These are phyloP conservation scores for Diarsia brunnea DNA, from an alignment of 2,888 invertebrate species.

Conservation along the genomic window DNA sequence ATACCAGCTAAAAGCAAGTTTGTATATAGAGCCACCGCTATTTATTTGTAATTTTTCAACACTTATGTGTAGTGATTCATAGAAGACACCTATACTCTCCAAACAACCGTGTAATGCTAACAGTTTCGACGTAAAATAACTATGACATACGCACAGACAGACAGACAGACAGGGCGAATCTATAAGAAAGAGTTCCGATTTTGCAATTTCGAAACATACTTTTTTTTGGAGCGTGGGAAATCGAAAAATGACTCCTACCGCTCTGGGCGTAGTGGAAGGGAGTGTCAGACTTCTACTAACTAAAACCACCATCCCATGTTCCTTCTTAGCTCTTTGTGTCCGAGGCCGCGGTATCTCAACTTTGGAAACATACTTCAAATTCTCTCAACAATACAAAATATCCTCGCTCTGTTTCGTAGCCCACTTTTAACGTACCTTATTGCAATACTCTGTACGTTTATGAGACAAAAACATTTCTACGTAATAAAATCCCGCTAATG, in stretches of 20 bases:
- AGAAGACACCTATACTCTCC: neutral
- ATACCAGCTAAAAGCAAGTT: too few relatives aligned
- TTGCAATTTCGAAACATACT: neutral
- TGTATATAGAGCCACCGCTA: neutral
- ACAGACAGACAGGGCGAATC: neutral
- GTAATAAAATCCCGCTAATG: slow-evolving; percentile 35
- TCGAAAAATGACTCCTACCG: too few relatives aligned
- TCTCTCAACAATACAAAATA: neutral
- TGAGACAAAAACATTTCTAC: neutral
- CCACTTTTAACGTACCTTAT: neutral
- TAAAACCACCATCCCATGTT: too few relatives aligned
- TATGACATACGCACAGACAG: neutral
- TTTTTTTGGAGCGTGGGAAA: too few relatives aligned
- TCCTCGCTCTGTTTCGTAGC: neutral
- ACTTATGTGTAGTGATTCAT: neutral
- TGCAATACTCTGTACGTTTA: neutral
- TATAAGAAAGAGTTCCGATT: neutral
- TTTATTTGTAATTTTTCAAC: neutral
- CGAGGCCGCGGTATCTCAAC: too few relatives aligned
- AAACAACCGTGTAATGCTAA: neutral
- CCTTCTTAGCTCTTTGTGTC: too few relatives aligned
- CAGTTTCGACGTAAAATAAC: neutral
- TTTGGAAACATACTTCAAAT: neutral
- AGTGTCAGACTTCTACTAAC: too few relatives aligned
- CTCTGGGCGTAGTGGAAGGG: too few relatives aligned